A percentile compares a stretch with the other conserved stretches of the same genome.
phyloP scores from a whole-genome alignment of 1,140 invertebrate genomes.

The Drosophila biarmipes region DNA sequence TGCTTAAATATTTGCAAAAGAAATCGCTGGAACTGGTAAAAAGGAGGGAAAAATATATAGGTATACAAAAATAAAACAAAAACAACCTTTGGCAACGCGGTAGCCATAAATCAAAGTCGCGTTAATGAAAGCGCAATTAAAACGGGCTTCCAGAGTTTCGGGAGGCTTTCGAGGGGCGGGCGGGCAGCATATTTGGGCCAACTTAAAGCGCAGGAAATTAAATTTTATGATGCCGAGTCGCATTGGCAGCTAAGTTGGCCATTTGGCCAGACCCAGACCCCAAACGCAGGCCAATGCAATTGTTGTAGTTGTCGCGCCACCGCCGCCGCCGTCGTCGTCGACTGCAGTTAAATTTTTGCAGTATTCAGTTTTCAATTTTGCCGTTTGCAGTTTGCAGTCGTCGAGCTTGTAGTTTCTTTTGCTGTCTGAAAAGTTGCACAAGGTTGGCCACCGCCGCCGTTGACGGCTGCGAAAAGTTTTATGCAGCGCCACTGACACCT shows the following conservation, averaged over 20 bases:
- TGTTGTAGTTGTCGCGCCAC: conserved; percentile 36
- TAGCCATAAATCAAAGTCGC: conserved; percentile 83
- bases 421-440: conserved; percentile 81
- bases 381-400: conserved; percentile 9
- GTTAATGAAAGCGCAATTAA: conserved; percentile 83
- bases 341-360: conserved; percentile 76
- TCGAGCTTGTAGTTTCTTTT: conserved; percentile 68
- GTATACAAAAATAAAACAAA: conserved; percentile 29
- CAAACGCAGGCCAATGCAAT: conserved; percentile 38
- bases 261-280: conserved; percentile 67
- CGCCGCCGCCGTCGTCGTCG: conserved; percentile 15
- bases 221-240: conserved; percentile 76
- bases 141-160: conserved; percentile 56
- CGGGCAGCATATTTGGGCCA: conserved; percentile 70
- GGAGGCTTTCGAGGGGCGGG: neutral
- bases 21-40: conserved; percentile 62
- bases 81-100: conserved; percentile 78
- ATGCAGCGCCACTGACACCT: conserved; percentile 70
- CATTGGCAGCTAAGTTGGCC: conserved; percentile 71
- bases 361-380: neutral
- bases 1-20: conserved; percentile 82
- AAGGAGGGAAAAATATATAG: conserved; percentile 20
- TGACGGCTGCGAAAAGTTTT: conserved; percentile 73
- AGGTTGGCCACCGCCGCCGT: conserved; percentile 60
- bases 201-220: conserved; percentile 81